Percentiles rank a stretch among this genome's conserved stretches.
These are phyloP conservation scores for Drosophila ironensis DNA, from an alignment of 1,140 invertebrate species.

Conservation along the genomic window DNA sequence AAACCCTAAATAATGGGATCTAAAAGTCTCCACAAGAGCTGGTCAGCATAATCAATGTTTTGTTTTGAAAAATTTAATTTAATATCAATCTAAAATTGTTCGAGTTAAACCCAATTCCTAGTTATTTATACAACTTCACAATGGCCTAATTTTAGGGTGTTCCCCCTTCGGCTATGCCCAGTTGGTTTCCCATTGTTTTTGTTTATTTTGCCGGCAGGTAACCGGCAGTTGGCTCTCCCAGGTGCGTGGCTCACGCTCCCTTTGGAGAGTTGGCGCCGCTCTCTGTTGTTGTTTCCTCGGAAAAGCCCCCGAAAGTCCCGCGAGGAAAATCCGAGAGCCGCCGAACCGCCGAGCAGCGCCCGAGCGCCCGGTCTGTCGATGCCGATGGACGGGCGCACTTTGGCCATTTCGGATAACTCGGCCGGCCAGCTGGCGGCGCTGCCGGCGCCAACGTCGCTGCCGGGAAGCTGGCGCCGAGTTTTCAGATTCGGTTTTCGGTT, in stretches of 20 bases:
- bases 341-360: constrained; percentile 9
- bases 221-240: constrained; percentile 53
- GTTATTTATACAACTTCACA: no score
- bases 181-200: neutral
- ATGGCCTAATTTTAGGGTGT: neutral
- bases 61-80: no score
- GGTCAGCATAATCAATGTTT: neutral
- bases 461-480: constrained; percentile 41
- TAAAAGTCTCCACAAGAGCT: constrained; percentile 20
- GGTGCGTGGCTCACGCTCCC: neutral
- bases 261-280: constrained; percentile 36
- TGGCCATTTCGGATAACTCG: constrained; percentile 62
- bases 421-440: constrained; percentile 21
- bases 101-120: neutral
- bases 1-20: constrained; percentile 11
- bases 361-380: constrained; percentile 27
- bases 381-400: constrained; percentile 30
- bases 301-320: constrained; percentile 32
- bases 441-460: constrained; percentile 19
- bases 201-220: constrained; percentile 55
- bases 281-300: constrained; percentile 79
- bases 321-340: constrained; percentile 8
- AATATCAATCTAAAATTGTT: no score
- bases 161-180: neutral
- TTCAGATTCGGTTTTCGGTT: constrained; percentile 66